Evolutionary conservation across 2,888 invertebrate genomes (phyloP), one percentile per base, ranked within the genome.

Genomic region (Cheilosia impressa): DNA sequence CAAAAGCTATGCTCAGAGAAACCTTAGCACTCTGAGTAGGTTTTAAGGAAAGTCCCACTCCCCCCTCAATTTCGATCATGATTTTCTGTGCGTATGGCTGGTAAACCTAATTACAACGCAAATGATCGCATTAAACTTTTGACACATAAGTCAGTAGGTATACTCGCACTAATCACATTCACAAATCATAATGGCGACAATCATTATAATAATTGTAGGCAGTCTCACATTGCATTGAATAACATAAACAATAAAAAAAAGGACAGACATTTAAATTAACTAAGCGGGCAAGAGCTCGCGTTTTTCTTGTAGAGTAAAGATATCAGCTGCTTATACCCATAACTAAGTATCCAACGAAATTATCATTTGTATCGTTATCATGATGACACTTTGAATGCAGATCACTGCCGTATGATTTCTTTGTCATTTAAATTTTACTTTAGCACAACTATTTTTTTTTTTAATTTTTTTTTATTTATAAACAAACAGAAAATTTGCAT

Each of bases 291-390:
- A 43, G 43, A 34, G 43, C 13, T 58, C 31, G 22, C 31, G 15
- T 47, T 43, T 27, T 38, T 47, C 9, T 65, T 53, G 34, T 62
- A 10, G 9, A 34, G 63, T 47, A n/a, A 31, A 57, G 22, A 43
- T 55, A 73, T 47, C 13, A 27, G 15, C 31, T n/a, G 53, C 27
- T 41, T 47, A 55, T 72, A 27, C 24, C 31, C 53, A 58, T 58
- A 10, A 57, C 24, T 27, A 24, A 58, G 71, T 66, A 75, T 75
- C 65, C 75, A 66, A 50, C 15, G 27, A 65, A 57, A 57, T 58
- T 57, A 53, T 58, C 60, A 68, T 55, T 43, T 6, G 19, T 17
- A 55, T 27, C 55, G 38, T 60, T 62, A 53, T 72, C 60, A 60
- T 47, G 50, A 58, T 41, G 58, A 47, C 34, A 50, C 58, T 27